Conservation (phyloP, 2,113 vertebrate genomes). For the Vanacampus margaritifer region DNA sequence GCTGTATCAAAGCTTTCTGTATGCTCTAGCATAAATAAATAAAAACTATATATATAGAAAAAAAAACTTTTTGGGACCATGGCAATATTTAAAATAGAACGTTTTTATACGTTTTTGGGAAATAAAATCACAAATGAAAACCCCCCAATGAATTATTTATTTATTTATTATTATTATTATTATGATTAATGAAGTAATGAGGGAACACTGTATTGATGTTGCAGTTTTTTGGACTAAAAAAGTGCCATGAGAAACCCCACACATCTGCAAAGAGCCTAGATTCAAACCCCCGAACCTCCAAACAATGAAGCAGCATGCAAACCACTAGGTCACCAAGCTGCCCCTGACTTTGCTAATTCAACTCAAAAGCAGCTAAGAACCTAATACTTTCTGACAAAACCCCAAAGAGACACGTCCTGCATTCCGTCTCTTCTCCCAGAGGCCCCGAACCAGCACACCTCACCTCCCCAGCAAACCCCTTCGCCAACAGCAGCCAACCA, state of each 20-base stretch:
- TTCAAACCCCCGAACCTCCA: background rate
- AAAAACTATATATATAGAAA: no score
- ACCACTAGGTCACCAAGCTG: background rate
- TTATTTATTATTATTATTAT: no score
- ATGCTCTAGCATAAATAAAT: no score
- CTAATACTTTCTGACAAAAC: conserved; percentile 53
- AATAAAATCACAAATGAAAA: no score
- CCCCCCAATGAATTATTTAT: no score
- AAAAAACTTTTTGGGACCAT: no score
- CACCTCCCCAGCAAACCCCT: conserved; percentile 19
- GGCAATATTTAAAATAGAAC: no score
- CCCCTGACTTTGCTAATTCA: background rate
- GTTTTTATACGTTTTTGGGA: no score
- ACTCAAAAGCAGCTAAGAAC: background rate
- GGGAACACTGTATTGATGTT: no score
- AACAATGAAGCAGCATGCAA: background rate
- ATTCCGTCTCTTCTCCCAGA: conserved; percentile 47
- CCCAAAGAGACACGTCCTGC: conserved; percentile 61
- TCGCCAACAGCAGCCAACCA: conserved; percentile 54
- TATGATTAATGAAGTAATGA: no score
- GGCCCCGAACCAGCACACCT: conserved; percentile 16
- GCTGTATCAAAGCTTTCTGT: no score
- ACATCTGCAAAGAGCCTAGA: background rate
- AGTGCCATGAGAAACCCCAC: background rate
- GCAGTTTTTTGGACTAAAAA: background rate